A percentile compares a stretch with the other conserved stretches of the same genome.
Conservation (phyloP, 2,113 vertebrate species). For the Sphyrna mokarran region DNA sequence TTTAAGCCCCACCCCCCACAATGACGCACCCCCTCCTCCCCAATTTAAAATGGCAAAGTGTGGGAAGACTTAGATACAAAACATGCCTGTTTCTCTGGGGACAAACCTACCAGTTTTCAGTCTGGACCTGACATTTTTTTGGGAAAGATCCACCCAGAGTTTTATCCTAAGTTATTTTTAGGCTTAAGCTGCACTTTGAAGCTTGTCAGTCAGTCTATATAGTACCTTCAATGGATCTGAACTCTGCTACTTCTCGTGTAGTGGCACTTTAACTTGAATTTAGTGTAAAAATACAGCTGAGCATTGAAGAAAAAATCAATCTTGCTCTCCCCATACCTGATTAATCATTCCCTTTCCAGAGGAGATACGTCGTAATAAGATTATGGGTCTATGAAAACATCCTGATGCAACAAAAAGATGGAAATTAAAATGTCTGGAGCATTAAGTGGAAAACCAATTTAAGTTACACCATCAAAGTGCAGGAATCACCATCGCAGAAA, state of each 20-base stretch:
- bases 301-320: neutral
- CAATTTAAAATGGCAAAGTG: no score
- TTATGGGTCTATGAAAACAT: conserved; percentile 7
- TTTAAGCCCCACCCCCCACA: no score
- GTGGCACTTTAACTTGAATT: neutral
- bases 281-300: neutral
- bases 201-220: neutral
- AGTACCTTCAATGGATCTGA: neutral
- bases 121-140: no score
- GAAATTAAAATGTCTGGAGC: conserved; percentile 33
- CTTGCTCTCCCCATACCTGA: neutral
- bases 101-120: no score
- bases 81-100: no score
- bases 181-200: neutral
- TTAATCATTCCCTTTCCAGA: conserved; percentile 3
- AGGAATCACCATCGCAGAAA: neutral
- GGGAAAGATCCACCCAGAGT: neutral
- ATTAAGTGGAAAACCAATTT: conserved; percentile 33
- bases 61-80: no score
- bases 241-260: no score
- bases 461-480: conserved; percentile 15
- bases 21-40: no score
- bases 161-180: neutral
- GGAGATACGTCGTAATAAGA: neutral
- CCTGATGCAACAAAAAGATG: neutral